phyloP scores from a whole-genome alignment of 2,888 invertebrate genomes.

The Eristalis intricaria region DNA sequence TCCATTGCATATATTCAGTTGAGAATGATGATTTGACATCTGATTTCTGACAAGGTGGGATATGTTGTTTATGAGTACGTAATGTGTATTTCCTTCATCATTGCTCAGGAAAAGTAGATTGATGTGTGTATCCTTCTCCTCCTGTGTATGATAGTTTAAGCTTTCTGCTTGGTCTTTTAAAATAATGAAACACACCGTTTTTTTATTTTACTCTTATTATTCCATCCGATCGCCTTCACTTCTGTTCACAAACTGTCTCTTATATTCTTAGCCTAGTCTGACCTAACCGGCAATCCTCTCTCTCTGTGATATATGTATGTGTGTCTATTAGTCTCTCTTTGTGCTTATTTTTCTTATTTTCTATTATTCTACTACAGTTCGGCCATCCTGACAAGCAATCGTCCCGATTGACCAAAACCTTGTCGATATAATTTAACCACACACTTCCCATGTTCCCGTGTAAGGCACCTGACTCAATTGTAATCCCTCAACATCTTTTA shows the following conservation, averaged over 20 bases:
- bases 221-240: neutral
- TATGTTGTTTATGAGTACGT: too few relatives aligned
- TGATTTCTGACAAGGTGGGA: too few relatives aligned
- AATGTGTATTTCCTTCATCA: too few relatives aligned
- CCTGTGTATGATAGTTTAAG: too few relatives aligned
- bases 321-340: neutral
- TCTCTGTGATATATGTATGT: neutral
- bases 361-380: neutral
- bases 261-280: neutral
- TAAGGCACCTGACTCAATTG: neutral
- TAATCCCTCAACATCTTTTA: slow-evolving; percentile 1
- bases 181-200: too few relatives aligned
- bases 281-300: neutral
- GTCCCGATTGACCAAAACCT: neutral
- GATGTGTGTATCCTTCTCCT: too few relatives aligned
- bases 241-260: neutral
- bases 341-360: neutral
- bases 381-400: slow-evolving; percentile 2
- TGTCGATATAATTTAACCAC: neutral
- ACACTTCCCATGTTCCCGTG: neutral
- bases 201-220: neutral
- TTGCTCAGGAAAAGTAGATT: too few relatives aligned
- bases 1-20: too few relatives aligned
- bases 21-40: too few relatives aligned
- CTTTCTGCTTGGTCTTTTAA: too few relatives aligned